Conservation (phyloP, 2,113 vertebrate species). For the Neogobius melanostomus region DNA sequence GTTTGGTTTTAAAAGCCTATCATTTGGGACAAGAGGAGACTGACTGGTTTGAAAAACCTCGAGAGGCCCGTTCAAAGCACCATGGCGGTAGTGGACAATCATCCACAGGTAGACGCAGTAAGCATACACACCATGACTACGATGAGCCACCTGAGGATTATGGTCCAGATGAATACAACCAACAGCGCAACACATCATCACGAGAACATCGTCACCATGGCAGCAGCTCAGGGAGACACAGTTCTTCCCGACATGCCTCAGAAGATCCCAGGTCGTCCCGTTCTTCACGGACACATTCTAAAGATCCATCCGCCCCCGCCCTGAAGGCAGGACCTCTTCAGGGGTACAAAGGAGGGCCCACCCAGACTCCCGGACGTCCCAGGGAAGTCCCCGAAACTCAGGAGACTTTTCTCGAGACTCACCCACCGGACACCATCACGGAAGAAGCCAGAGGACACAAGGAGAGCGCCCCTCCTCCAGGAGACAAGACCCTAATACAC, state of each 20-base stretch:
- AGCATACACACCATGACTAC: conserved; percentile 94
- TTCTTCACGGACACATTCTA: conserved; percentile 84
- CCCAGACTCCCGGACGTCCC: conserved; percentile 75
- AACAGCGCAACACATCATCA: conserved; percentile 79
- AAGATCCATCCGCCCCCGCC: conserved; percentile 80
- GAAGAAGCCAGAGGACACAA: conserved; percentile 81
- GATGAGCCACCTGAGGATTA: conserved; percentile 94
- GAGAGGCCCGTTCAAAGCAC: conserved; percentile 93
- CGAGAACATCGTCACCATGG: conserved; percentile 91
- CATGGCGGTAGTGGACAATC: conserved; percentile 85
- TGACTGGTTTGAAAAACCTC: conserved; percentile 99
- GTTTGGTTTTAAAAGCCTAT: conserved; percentile 95
- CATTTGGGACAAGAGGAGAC: conserved; percentile 99
- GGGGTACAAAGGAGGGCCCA: conserved; percentile 82
- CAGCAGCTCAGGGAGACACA: conserved; percentile 85
- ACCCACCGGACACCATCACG: conserved; percentile 78
- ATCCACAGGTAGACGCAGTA: conserved; percentile 87
- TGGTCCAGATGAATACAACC: conserved; percentile 87
- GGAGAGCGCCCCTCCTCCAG: conserved; percentile 70
- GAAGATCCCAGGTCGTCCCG: conserved; percentile 86
- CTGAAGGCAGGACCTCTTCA: conserved; percentile 80
- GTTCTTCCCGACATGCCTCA: conserved; percentile 82
- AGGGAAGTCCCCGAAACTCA: conserved; percentile 80
- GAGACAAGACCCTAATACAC: conserved; percentile 71
- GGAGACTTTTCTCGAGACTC: conserved; percentile 84